A percentile compares a stretch with the other conserved stretches of the same genome.
Conservation (phyloP, 1,140 invertebrate genomes). For the Lepidurus apus region DNA sequence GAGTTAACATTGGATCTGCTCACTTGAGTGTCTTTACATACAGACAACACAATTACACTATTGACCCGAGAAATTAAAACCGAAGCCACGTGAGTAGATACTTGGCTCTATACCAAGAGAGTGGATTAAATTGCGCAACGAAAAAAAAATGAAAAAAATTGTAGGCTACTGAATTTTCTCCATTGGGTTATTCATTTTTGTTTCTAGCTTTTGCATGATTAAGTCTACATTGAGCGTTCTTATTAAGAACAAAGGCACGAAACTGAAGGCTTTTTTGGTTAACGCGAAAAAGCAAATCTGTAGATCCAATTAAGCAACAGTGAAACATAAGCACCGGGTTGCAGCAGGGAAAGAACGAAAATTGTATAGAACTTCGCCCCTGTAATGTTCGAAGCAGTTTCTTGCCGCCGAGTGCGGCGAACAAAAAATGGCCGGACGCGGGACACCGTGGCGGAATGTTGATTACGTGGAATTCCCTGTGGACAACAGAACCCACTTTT, state of each 20-base stretch:
- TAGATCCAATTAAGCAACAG: neutral
- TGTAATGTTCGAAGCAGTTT: neutral
- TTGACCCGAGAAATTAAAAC: neutral
- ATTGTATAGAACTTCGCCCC: neutral
- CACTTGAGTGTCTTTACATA: neutral
- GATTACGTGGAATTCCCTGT: slow-evolving; percentile 6
- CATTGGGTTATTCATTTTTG: too few relatives aligned
- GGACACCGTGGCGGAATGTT: slow-evolving; percentile 20
- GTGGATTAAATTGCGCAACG: too few relatives aligned
- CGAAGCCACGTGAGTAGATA: neutral
- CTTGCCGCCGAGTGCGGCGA: neutral
- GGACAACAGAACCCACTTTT: neutral
- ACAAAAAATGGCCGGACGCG: slow-evolving; percentile 10
- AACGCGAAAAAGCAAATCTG: too few relatives aligned
- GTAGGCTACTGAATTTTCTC: too few relatives aligned
- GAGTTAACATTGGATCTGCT: neutral
- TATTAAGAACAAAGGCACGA: too few relatives aligned
- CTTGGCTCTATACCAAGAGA: neutral
- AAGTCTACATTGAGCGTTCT: too few relatives aligned
- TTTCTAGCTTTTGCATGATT: too few relatives aligned
- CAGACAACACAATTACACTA: neutral
- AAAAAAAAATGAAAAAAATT: too few relatives aligned
- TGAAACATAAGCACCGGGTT: neutral
- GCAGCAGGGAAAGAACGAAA: neutral
- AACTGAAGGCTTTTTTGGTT: too few relatives aligned